Evolutionary conservation across 2,113 vertebrate species (phyloP).

Genomic region (Jacana jacana): DNA sequence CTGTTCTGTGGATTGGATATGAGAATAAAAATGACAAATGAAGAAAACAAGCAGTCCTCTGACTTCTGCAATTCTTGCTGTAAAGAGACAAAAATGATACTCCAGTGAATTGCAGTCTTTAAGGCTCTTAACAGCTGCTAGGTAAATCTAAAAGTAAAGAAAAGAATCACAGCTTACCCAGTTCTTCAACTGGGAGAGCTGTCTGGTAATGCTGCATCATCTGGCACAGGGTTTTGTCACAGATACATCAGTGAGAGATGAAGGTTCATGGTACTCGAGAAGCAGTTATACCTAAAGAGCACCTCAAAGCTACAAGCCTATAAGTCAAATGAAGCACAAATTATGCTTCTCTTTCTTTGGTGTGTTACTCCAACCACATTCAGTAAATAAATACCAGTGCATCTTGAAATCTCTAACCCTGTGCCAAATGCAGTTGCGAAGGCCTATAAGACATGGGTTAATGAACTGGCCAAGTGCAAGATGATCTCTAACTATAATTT

Average conservation of each 20-base stretch:
- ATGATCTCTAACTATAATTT: neutral
- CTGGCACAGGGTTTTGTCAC: neutral
- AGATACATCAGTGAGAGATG: neutral
- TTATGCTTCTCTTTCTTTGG: neutral
- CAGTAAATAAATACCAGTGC: conserved; percentile 9
- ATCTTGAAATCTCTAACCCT: neutral
- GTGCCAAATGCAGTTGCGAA: neutral
- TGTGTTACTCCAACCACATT: neutral
- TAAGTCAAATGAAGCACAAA: neutral
- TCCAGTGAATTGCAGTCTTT: neutral
- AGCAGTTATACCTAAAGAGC: neutral
- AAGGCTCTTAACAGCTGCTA: neutral
- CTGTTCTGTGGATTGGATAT: neutral
- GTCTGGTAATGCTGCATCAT: neutral
- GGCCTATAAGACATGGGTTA: neutral
- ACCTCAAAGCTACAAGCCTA: neutral
- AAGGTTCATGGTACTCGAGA: neutral
- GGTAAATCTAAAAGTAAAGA: neutral
- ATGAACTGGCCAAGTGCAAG: neutral
- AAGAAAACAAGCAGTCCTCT: neutral
- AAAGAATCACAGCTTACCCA: neutral
- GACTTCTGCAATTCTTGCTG: neutral
- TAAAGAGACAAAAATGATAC: neutral
- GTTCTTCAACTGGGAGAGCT: neutral
- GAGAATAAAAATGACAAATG: neutral